phyloP scores from a whole-genome alignment of 1,140 invertebrate species.

The Ceratoteleas bidentatus region DNA sequence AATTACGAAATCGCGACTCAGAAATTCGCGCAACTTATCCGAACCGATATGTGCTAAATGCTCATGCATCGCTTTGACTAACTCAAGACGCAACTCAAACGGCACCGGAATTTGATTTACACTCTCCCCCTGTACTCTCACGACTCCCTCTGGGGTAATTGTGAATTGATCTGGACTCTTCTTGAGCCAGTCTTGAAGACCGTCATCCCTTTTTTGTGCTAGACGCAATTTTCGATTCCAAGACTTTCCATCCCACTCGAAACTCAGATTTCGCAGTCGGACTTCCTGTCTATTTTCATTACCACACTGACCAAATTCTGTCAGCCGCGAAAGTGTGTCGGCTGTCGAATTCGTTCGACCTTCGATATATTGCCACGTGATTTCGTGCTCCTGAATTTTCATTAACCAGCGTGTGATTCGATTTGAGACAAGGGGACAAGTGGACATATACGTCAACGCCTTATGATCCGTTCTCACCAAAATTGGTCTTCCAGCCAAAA shows the following conservation, averaged over 20 bases:
- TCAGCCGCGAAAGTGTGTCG: slow-evolving; percentile 1
- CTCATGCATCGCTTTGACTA: neutral
- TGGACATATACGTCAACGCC: slow-evolving; percentile 14
- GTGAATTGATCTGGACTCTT: neutral
- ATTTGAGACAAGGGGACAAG: slow-evolving; percentile 5
- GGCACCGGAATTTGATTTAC: neutral
- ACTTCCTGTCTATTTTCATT: too few species aligned
- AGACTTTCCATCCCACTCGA: neutral
- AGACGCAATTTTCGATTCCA: neutral
- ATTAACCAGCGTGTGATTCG: neutral
- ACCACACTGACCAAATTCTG: neutral
- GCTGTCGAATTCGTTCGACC: slow-evolving; percentile 3
- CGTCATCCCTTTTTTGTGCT: neutral
- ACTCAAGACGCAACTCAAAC: neutral
- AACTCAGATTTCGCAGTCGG: too few species aligned
- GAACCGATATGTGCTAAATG: neutral
- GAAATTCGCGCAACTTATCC: neutral
- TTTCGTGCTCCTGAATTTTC: slow-evolving; percentile 15
- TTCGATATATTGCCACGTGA: neutral
- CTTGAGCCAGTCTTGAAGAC: neutral
- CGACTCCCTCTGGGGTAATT: neutral
- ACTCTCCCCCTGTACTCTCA: neutral
- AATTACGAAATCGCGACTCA: neutral
- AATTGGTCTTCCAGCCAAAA: too few species aligned
- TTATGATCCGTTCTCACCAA: slow-evolving; percentile 8